Evolutionary conservation across 2,797 vertebrate genomes (phyloP).

Genomic region (Melanotaenia maccullochi): DNA sequence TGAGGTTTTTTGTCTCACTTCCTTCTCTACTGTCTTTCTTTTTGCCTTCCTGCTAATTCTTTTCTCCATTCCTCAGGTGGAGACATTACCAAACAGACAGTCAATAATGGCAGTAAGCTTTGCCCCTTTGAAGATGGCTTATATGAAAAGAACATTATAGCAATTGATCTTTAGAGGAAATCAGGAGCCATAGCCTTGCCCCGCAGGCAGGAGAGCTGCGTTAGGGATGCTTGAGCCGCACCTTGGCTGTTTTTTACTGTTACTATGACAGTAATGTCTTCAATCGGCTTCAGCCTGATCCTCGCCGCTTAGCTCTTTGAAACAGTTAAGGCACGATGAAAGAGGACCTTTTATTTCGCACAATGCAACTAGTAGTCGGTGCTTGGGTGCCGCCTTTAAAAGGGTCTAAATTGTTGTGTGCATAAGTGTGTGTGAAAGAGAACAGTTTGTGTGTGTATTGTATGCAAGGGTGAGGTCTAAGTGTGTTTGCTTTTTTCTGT

Average conservation of each 20-base stretch:
- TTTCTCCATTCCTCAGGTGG: slow-evolving; percentile 63
- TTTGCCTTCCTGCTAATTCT: slow-evolving; percentile 39
- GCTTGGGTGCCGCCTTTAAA: slow-evolving; percentile 67
- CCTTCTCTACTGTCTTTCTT: slow-evolving; percentile 46
- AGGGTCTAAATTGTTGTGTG: slow-evolving; percentile 68
- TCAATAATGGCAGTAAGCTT: slow-evolving; percentile 66
- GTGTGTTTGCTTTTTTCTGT: slow-evolving; percentile 71
- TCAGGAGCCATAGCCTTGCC: slow-evolving; percentile 65
- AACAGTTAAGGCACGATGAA: slow-evolving; percentile 77
- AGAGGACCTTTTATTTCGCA: slow-evolving; percentile 75
- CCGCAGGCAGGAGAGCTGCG: slow-evolving; percentile 56
- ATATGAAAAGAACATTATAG: slow-evolving; percentile 67
- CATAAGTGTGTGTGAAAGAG: slow-evolving; percentile 26
- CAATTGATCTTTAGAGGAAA: slow-evolving; percentile 70
- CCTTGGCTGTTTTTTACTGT: slow-evolving; percentile 73
- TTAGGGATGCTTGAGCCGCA: slow-evolving; percentile 57
- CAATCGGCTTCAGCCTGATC: slow-evolving; percentile 74
- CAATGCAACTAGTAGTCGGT: slow-evolving; percentile 74
- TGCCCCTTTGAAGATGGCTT: slow-evolving; percentile 71
- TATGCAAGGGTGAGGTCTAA: slow-evolving; percentile 68
- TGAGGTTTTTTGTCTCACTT: slow-evolving; percentile 45
- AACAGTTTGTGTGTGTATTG: slow-evolving; percentile 19
- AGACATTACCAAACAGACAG: slow-evolving; percentile 67
- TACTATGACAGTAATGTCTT: slow-evolving; percentile 77
- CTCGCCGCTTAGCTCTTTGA: slow-evolving; percentile 76